Base-by-base conservation (phyloP, 2,113 vertebrate species). In the Tragelaphus imberbis region DNA sequence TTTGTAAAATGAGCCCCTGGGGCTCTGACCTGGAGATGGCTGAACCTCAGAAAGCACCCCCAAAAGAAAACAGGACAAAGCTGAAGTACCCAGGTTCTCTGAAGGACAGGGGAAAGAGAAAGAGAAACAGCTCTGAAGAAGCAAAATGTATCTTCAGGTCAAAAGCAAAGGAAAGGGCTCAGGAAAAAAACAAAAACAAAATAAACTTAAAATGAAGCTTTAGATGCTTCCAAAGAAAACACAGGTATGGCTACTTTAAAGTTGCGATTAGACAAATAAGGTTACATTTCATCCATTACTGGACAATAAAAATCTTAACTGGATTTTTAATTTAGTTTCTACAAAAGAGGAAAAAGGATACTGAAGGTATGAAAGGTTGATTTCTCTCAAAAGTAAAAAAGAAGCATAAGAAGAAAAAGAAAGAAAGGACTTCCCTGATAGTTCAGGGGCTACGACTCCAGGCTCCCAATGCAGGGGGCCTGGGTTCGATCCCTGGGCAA, bases 331-430 rank as follows among this genome's bases (percentile, higher is more conserved):
- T 84, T 10, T 8, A n/a, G 14, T 98, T 89, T 98, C 98, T 58
- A 95, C 97, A 61, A 98, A 98, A 95, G 95, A 97, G 47, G 98
- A 99, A 65, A 98, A 98, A 98, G 56, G 98, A 99, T 27, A 80
- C 79, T 19, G 97, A 97, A n/a, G 98, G 98, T 81, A 99, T 99
- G 96, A 98, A 99, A 96, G 99, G 99, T 1, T 98, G 99, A 7
- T 98, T 99, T 0, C 94, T 98, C 21, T 98, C 99, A 11, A 99
- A 99, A 97, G 97, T 99, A 6, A 99, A 99, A 98, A 99, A 99
- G 96, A 99, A 99, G 89, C 99, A 99, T 40, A 99, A 99, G 97
- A 99, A 99, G 98, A 99, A 99, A 40, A 71, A 99, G 28, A 33
- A 99, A 44, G 21, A 44, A 77, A 75, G 23, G 23, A 44, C 36